These are phyloP conservation scores for Neomorphus geoffroyi DNA, from an alignment of 2,797 vertebrate genomes.

Conservation along the genomic window DNA sequence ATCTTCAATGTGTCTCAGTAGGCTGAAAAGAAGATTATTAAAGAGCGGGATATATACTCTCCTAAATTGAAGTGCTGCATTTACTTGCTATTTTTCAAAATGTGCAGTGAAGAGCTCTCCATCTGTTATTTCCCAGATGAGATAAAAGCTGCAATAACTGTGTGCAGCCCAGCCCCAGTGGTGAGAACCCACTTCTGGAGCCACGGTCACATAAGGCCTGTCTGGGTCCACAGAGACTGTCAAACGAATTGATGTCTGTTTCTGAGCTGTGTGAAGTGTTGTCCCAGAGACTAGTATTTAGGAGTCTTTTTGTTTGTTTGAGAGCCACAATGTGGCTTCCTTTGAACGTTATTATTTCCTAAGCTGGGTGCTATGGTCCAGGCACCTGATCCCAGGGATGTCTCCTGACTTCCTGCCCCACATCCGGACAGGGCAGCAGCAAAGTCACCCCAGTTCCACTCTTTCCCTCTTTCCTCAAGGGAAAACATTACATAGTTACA, in stretches of 20 bases:
- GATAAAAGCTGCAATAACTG: neutral
- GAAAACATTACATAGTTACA: neutral
- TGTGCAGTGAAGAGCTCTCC: neutral
- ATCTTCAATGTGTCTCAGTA: neutral
- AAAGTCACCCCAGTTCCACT: neutral
- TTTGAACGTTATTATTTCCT: neutral
- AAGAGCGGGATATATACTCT: neutral
- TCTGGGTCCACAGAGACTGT: fast-evolving
- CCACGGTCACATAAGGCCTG: fast-evolving
- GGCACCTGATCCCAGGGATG: neutral
- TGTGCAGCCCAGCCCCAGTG: neutral
- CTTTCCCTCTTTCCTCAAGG: neutral
- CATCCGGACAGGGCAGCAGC: neutral
- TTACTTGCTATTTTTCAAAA: neutral
- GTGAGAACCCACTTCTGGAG: fast-evolving
- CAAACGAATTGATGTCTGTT: neutral
- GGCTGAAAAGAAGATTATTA: constrained; percentile 2
- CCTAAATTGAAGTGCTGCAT: neutral
- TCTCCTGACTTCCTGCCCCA: neutral
- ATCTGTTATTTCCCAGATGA: neutral
- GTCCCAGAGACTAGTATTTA: neutral
- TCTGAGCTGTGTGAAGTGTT: neutral
- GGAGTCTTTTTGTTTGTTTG: neutral
- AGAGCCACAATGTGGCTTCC: neutral
- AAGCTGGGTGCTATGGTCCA: neutral